These are phyloP conservation scores for Illadopsis cleaveri DNA, from an alignment of 2,113 vertebrate genomes.

Conservation along the genomic window DNA sequence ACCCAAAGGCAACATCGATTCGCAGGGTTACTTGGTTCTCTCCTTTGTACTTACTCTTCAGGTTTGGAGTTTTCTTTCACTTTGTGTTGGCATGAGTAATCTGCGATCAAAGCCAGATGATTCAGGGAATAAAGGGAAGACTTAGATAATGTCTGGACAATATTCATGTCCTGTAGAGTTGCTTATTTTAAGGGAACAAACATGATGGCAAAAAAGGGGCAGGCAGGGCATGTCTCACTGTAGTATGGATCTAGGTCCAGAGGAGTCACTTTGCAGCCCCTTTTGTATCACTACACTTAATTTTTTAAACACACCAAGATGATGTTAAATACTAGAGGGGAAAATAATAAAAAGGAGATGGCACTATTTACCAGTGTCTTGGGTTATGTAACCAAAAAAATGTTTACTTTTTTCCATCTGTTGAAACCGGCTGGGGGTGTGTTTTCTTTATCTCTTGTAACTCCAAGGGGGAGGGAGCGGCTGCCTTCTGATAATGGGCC, in stretches of 20 bases:
- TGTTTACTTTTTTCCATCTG: too few relatives aligned
- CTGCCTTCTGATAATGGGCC: too few relatives aligned
- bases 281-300: background rate
- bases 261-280: background rate
- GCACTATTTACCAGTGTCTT: background rate
- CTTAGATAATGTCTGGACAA: background rate
- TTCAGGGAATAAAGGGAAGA: background rate
- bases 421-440: too few relatives aligned
- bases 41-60: background rate
- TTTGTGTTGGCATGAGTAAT: background rate
- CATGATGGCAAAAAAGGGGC: background rate
- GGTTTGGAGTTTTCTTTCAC: background rate
- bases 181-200: background rate
- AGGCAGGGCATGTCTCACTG: background rate
- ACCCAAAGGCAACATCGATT: accelerated
- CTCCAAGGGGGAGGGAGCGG: too few relatives aligned
- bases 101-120: background rate
- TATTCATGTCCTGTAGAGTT: background rate
- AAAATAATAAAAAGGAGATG: background rate
- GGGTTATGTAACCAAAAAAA: too few relatives aligned
- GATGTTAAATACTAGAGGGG: background rate
- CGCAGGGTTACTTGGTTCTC: background rate
- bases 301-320: background rate
- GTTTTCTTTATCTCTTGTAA: too few relatives aligned
- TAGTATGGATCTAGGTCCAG: background rate